Base-by-base conservation (phyloP, 23 tunicate genomes). In the Ascidia mentula region DNA sequence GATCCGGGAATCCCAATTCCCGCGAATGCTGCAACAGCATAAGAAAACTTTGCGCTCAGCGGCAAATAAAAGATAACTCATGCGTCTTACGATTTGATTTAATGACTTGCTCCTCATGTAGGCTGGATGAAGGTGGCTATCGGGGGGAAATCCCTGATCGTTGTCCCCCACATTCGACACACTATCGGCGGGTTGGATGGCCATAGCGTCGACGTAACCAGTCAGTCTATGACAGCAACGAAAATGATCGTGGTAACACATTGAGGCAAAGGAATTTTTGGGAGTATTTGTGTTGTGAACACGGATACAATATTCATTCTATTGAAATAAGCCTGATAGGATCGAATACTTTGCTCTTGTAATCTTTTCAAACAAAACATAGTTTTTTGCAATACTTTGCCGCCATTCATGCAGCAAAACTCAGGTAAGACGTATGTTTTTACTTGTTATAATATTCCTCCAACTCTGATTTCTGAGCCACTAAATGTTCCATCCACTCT, bases 401-500 rank as follows among this genome's bases (percentile, higher is more conserved):
- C n/a, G 53, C 53, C 15, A 9, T 42, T 42, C 53, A 42, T 15
- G 12, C 15, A 15, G 53, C 53, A 42, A 15, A 15, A 15, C 15
- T 42, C 15, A 42, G 15, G 53, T 42, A 42, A 35, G 9, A 3
- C 39, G 18, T 36, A 3, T n/a, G 40, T 34, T 15, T 8, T 71
- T 82, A 93, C 98, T 79, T 80, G 40, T 93, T 88, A 40, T 88
- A 88, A 81, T 93, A 93, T 18, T 93, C 87, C 65, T 88, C 89
- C 53, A 93, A 77, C 61, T 93, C 98, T 0, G 72, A 84, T 76
- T 88, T 93, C 69, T 93, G 98, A 4, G 82, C 86, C 0, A 46
- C 70, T 22, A 93, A 45, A 84, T 93, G 98, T 36, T 93, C 87
- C 77, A 88, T 93, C 98, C 98, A 93, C 30, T 93, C 89, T 4